These are phyloP conservation scores for Dinoponera quadriceps DNA, from an alignment of 1,140 invertebrate genomes.

Conservation along the genomic window DNA sequence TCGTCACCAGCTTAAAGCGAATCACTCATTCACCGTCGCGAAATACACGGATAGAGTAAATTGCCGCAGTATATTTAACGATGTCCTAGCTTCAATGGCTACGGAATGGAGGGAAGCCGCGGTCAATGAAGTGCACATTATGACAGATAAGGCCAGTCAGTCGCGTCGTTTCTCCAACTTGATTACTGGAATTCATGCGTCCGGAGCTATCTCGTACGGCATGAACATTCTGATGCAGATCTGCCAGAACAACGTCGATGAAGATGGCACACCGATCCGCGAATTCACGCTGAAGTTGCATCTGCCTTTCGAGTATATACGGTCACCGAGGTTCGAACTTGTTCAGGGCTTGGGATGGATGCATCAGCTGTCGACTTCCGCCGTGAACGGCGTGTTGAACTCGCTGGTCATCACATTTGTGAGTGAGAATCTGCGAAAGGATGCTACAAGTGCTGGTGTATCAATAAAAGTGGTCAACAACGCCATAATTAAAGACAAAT, in stretches of 20 bases:
- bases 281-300: conserved; percentile 59
- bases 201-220: not conserved
- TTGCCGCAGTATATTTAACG: conserved; percentile 43
- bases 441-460: too few relatives aligned
- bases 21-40: not conserved
- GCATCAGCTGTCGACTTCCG: conserved; percentile 19
- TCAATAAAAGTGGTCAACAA: too few relatives aligned
- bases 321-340: conserved; percentile 43
- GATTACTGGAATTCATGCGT: conserved; percentile 17
- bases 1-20: not conserved
- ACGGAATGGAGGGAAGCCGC: conserved; percentile 37
- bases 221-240: not conserved
- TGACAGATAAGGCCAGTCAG: conserved; percentile 24
- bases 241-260: not conserved
- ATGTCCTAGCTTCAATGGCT: conserved; percentile 42
- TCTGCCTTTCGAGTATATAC: conserved; percentile 30
- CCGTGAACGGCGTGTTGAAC: conserved; percentile 17
- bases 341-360: conserved; percentile 32
- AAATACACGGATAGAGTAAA: conserved; percentile 24
- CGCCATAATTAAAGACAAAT: too few relatives aligned
- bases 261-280: not conserved
- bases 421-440: conserved; percentile 9
- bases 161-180: conserved; percentile 31
- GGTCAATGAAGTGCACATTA: not conserved
- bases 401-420: conserved; percentile 55